Evolutionary conservation across 2,797 vertebrate species (phyloP).

Genomic region (Oreochromis mossambicus): DNA sequence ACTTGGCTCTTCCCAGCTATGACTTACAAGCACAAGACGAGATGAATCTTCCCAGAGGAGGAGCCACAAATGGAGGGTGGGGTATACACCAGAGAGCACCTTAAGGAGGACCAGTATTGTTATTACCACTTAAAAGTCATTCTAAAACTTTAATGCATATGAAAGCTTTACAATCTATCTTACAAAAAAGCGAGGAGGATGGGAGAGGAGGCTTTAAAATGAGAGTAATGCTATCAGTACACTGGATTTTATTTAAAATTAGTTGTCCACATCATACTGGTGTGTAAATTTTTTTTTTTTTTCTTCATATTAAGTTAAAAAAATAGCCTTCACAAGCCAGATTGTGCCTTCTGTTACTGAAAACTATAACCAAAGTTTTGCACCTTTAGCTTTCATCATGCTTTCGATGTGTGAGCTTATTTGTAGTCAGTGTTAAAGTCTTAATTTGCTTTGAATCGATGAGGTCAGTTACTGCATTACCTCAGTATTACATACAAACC

Average conservation of each 20-base stretch:
- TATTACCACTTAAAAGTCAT: background rate
- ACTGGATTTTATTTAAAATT: background rate
- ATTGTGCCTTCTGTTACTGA: slow-evolving; percentile 29
- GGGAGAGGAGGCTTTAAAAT: background rate
- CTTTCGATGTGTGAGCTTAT: background rate
- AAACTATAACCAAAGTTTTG: slow-evolving; percentile 3
- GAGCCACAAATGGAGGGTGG: slow-evolving; percentile 10
- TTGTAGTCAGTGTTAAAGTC: background rate
- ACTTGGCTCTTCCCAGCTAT: slow-evolving; percentile 52
- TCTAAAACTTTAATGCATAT: slow-evolving; percentile 4
- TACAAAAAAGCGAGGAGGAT: background rate
- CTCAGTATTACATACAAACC: slow-evolving; percentile 31
- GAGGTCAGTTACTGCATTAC: slow-evolving; percentile 20
- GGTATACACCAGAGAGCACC: slow-evolving; percentile 33
- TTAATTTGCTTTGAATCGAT: background rate
- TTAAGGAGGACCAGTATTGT: slow-evolving; percentile 12
- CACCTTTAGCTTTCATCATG: background rate
- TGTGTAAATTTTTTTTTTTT: background rate
- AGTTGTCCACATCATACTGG: background rate
- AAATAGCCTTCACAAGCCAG: background rate
- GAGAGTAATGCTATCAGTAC: background rate
- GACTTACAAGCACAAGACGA: slow-evolving; percentile 23
- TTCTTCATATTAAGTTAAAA: background rate
- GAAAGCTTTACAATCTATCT: background rate
- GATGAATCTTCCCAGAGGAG: slow-evolving; percentile 36